phyloP scores from a whole-genome alignment of 2,113 vertebrate species.

The Grammomys dolichurus region DNA sequence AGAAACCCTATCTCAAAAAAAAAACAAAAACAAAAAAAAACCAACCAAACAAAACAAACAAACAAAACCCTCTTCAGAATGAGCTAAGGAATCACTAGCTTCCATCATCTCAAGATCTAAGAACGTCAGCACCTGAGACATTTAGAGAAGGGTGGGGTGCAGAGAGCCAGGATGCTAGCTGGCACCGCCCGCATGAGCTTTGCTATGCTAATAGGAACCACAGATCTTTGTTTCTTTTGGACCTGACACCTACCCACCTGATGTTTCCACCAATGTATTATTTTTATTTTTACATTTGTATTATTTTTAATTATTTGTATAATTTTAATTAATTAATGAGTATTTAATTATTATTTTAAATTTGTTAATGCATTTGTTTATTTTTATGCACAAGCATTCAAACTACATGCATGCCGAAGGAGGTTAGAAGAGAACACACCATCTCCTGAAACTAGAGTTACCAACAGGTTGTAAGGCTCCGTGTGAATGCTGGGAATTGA shows the following conservation, averaged over 20 bases:
- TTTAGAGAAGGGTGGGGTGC: not conserved
- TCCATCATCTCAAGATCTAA: not conserved
- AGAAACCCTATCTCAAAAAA: too few species aligned
- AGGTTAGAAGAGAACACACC: not conserved
- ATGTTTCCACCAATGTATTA: not conserved
- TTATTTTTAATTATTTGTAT: not conserved
- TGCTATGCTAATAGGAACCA: too few species aligned
- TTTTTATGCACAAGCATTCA: not conserved
- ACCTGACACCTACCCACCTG: not conserved
- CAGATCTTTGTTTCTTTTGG: not conserved
- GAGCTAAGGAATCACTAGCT: not conserved
- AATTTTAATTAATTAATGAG: not conserved
- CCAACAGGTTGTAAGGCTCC: not conserved
- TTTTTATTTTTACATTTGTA: not conserved
- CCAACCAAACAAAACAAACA: too few species aligned
- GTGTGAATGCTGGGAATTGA: not conserved
- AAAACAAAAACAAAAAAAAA: too few species aligned
- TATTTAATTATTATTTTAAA: not conserved
- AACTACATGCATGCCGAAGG: not conserved
- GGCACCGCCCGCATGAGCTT: not conserved
- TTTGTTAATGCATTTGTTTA: too few species aligned
- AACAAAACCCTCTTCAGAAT: too few species aligned
- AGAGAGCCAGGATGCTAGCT: too few species aligned
- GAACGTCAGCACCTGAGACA: not conserved
- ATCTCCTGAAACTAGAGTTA: not conserved